These are phyloP conservation scores for Eremophila alpestris DNA, from an alignment of 2,797 vertebrate species.

Conservation along the genomic window DNA sequence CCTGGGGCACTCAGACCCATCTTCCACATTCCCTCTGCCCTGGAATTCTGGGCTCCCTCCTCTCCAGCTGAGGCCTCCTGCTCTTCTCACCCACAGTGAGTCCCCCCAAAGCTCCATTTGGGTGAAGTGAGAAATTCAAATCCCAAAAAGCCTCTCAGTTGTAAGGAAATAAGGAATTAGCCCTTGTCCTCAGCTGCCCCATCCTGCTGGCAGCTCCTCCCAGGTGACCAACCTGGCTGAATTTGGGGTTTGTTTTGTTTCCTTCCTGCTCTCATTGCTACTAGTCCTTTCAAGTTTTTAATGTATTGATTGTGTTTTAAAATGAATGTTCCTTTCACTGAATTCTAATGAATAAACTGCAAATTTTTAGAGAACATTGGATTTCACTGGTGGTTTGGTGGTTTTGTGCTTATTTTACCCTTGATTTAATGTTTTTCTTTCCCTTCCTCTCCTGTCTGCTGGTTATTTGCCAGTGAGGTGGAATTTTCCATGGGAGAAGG, in stretches of 20 bases:
- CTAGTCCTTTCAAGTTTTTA: slow-evolving; percentile 37
- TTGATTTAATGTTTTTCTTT: neutral
- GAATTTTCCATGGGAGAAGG: neutral
- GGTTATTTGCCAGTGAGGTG: neutral
- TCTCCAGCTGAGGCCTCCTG: neutral
- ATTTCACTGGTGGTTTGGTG: neutral
- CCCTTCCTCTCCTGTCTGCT: neutral
- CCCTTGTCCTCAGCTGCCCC: neutral
- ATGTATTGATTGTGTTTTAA: slow-evolving; percentile 70
- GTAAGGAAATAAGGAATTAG: neutral
- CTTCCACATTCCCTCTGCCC: neutral
- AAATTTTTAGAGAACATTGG: slow-evolving; percentile 56
- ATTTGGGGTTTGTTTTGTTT: neutral
- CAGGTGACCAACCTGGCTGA: neutral
- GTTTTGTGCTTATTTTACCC: neutral
- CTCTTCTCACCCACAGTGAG: neutral
- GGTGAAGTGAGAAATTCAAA: neutral
- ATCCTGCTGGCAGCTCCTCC: neutral
- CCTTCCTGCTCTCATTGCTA: neutral
- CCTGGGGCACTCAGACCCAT: neutral
- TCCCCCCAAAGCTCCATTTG: neutral
- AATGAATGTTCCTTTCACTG: slow-evolving; percentile 70
- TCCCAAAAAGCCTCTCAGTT: neutral
- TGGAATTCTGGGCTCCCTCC: neutral
- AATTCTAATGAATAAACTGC: slow-evolving; percentile 77